Base-by-base conservation (phyloP, 2,888 invertebrate species). In the Harmothoe impar region DNA sequence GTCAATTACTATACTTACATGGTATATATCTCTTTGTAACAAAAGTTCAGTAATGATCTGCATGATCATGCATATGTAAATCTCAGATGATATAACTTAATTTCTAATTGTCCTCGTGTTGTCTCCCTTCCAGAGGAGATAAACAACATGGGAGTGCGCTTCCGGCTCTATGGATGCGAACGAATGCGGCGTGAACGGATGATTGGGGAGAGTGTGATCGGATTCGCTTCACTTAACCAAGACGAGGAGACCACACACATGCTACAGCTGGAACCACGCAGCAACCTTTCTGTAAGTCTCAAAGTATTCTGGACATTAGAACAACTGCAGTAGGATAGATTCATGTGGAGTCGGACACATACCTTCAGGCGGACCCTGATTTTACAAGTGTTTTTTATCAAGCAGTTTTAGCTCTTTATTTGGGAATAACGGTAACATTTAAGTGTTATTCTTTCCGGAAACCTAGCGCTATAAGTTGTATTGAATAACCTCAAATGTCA, bases 161-260 rank as follows among this genome's bases (percentile, higher is more conserved):
- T 99, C 93, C 97, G 99, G 85, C 97, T 99, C 89, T 99, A 99
- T 95, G 98, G 98, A 72, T 98, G 98, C 96, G 98, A 99, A 95
- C 97, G 98, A 93, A 98, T 99, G 98, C 97, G 98, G 31, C 97
- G 99, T 88, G 98, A 99, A 95, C 97, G 98, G 89, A 97, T 99
- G 93, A 97, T 99, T 89, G 99, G 99, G 20, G 99, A 99, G 96
- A 97, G 98, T 56, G 97, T 98, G 91, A 97, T 99, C 91, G 98
- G 98, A 95, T 99, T 99, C 96, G 97, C 98, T 77, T 97, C 98
- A 89, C 97, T 99, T 92, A 98, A 98, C 96, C 97, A 98, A 93
- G 98, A 98, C 95, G 96, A 98, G 93, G 98, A 98, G 96, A 98
- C 98, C 93, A 98, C 98, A 93, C 97, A 98, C 95, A 98, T 98